Base-by-base conservation (phyloP, 2,113 vertebrate genomes). In the Charina bottae region DNA sequence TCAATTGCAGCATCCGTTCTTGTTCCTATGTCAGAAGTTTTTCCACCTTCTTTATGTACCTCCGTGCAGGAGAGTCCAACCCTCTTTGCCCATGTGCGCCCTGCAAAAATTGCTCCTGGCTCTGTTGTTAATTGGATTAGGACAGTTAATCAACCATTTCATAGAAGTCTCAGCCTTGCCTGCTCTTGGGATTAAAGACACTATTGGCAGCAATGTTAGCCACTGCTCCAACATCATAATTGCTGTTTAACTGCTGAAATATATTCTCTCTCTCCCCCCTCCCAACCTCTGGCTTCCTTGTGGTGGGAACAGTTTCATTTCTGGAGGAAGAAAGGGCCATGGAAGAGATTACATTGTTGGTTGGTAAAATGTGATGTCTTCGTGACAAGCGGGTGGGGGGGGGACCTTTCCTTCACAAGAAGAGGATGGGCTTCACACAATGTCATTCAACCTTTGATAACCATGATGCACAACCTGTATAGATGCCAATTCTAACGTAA, bases 121-220 rank as follows among this genome's bases (percentile, higher is more conserved):
- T 59, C 85, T 49, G 5, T 23, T 17, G 37, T 56, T 85, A 88
- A 83, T 58, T 83, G 64, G 85, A 88, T 88, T 83, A 58, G 64
- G 64, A 4, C 83, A 83, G 37, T 88, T 88, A 88, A 88, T 33
- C 85, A 83, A 49, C 54, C 90, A 83, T 83, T 49, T 49, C 64
- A 59, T 46, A 56, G 37, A 78, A 55, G 64, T 53, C 85, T 88
- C 86, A 13, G 42, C 55, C 64, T 86, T 59, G 28, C 68, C 37
- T 78, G 90, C 55, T 49, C 37, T 58, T 49, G 37, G 78, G 64
- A 88, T 92, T 88, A 92, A 72, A 58, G 90, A 72, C 58, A 24
- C 23, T 15, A 5, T 85, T 49, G 85, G 26, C 64, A 6, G 64
- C 59, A 10, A 55, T 88, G 85, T 49, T 6, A 72, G 62, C 23